Base-by-base conservation (phyloP, 2,888 invertebrate species). In the Dynastes tityus region DNA sequence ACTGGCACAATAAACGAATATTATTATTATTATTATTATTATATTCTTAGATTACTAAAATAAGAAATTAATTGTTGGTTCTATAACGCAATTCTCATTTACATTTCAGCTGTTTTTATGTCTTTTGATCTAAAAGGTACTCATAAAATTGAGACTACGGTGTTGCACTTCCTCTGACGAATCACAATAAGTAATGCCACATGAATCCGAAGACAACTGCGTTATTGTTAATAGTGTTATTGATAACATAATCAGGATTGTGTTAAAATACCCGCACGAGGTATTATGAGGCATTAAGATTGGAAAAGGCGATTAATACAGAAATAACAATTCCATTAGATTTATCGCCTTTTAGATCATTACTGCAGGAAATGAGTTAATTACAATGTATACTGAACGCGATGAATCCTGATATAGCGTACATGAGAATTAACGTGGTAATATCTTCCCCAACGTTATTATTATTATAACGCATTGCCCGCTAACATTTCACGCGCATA, bases 241-340 rank as follows among this genome's bases (percentile, higher is more conserved):
- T 55, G 22, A n/a, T 16, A 55, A 6, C n/a, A n/a, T 16, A 16
- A 55, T 55, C 22, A 55, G 55, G 1, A 55, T 1, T 8, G 13
- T 13, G 22, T 9, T 55, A 55, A 13, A 16, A 2, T 16, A n/a
- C 4, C 16, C 55, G 5, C n/a, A 55, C 55, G 55, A 55, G 2
- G 22, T n/a, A 22, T 16, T 55, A n/a, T 6, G 22, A 16, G 13
- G 8, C 22, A 22, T 55, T 55, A n/a, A 22, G 22, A 55, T 55
- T 55, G 16, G 22, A 55, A 55, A 22, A 55, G n/a, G 6, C n/a
- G 55, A 55, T 55, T 55, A 13, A 16, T 22, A 55, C 55, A 55
- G 22, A 55, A 55, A 55, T 55, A 55, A 55, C 55, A 45, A 55
- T 55, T n/a, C 55, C n/a, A 55, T 55, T 55, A 55, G 55, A 55